Evolutionary conservation across 2,888 invertebrate genomes (phyloP), one percentile per base, ranked within the genome.

Genomic region (Cetonia aurata): DNA sequence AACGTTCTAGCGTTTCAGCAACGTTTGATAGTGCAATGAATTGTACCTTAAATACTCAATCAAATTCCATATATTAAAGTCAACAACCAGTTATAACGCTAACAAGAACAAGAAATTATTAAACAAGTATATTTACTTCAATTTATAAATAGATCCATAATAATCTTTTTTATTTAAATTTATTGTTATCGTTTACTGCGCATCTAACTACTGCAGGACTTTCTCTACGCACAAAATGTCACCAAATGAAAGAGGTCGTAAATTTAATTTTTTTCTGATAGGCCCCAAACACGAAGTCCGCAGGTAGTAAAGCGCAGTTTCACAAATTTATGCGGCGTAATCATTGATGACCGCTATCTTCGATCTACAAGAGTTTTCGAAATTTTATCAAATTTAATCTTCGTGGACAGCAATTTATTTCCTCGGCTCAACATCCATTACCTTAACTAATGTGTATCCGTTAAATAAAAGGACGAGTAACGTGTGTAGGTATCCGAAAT

Each of bases 301-400:
- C 67, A 67, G 67, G 67, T 67, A 46, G 62, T 62, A 33, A 33
- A 62, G 48, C 59, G 48, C 60, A 62, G 57, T 48, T 62, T 31
- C 15, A 67, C 60, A 73, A 76, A 76, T 78, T 79, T 78, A 78
- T 77, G 77, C 75, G 74, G 71, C 74, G 73, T 76, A 79, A 79
- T 79, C 80, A 81, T 79, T 80, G 82, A 81, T 81, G 81, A 79
- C 78, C 79, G 77, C 80, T 81, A 82, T 82, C 81, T 82, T 80
- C 79, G 80, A 82, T 82, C 82, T 81, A 80, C 81, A 81, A 79
- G 81, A 80, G 79, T 81, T 82, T 80, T 81, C 80, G 79, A 79
- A 76, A 79, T 79, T 80, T 82, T 81, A 81, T 81, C 80, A 80
- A 80, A 79, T 79, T 80, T 78, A 77, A 78, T 78, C 78, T 78